A percentile compares a stretch with the other conserved stretches of the same genome.
phyloP scores from a whole-genome alignment of 53 echinoderm and acorn worm genomes.

The Mesocentrotus franciscanus region DNA sequence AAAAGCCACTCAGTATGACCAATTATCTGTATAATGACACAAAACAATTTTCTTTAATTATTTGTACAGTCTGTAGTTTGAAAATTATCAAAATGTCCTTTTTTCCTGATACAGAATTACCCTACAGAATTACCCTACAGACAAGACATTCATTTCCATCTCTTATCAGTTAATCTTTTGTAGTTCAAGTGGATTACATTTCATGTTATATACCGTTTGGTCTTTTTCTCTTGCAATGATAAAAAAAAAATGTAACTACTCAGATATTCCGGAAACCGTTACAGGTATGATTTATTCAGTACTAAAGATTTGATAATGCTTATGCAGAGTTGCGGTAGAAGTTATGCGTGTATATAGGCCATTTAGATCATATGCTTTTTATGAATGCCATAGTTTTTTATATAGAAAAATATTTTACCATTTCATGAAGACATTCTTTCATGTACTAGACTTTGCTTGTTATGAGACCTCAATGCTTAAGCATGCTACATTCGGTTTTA shows the following conservation, averaged over 20 bases:
- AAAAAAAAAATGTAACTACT: background rate
- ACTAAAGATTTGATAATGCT: slow-evolving; percentile 1
- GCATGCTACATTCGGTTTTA: background rate
- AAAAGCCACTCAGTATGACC: no score
- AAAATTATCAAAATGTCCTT: no score
- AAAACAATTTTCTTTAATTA: no score
- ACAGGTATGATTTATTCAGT: slow-evolving; percentile 53
- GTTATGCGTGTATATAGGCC: slow-evolving; percentile 6
- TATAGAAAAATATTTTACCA: background rate
- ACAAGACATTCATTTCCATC: background rate
- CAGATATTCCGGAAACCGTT: background rate
- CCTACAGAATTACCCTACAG: no score
- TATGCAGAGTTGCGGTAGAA: background rate
- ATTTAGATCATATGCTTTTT: slow-evolving; percentile 11
- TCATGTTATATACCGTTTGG: background rate
- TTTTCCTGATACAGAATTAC: no score
- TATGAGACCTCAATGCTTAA: no score
- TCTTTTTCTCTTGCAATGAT: slow-evolving; percentile 6
- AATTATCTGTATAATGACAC: no score
- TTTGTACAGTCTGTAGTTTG: no score
- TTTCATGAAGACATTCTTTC: background rate
- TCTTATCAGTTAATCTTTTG: background rate
- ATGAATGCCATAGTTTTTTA: background rate
- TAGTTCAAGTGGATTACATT: background rate
- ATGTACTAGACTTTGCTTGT: background rate